Conservation (phyloP, 2,888 invertebrate species). For the Herminia tarsipennalis region DNA sequence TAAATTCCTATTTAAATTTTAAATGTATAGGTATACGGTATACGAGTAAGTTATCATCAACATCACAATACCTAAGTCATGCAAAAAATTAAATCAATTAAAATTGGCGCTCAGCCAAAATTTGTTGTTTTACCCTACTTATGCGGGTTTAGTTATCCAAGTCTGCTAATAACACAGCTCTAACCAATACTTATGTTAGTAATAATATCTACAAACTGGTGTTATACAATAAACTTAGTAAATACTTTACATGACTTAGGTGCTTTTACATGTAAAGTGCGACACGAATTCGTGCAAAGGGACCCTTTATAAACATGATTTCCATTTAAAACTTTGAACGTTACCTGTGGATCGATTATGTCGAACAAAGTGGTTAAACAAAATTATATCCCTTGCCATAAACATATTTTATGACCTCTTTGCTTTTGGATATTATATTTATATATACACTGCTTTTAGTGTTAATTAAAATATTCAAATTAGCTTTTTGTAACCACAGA, state of each 20-base stretch:
- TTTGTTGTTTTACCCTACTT: slow-evolving; percentile 11
- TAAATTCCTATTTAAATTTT: no score
- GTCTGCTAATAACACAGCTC: not conserved
- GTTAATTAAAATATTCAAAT: not conserved
- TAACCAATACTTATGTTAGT: slow-evolving; percentile 32
- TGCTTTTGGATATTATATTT: not conserved
- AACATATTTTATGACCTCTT: not conserved
- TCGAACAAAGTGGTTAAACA: slow-evolving; percentile 7
- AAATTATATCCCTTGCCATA: slow-evolving; percentile 1
- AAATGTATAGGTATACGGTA: no score
- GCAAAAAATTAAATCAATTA: slow-evolving; percentile 10
- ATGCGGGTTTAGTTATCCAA: slow-evolving; percentile 8
- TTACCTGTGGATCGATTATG: slow-evolving; percentile 24
- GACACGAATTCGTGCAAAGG: slow-evolving; percentile 39
- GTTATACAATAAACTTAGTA: slow-evolving; percentile 22
- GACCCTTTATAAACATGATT: slow-evolving; percentile 31
- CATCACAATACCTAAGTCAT: slow-evolving; percentile 4
- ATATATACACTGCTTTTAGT: no score
- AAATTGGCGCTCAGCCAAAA: slow-evolving; percentile 1
- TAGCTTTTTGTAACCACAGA: no score
- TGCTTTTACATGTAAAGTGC: slow-evolving; percentile 35
- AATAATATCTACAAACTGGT: slow-evolving; percentile 8
- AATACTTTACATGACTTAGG: slow-evolving; percentile 26
- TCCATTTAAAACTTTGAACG: slow-evolving; percentile 30
- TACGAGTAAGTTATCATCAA: no score